Base-by-base conservation (phyloP, 2,888 invertebrate genomes). In the Lochmaea crataegi region DNA sequence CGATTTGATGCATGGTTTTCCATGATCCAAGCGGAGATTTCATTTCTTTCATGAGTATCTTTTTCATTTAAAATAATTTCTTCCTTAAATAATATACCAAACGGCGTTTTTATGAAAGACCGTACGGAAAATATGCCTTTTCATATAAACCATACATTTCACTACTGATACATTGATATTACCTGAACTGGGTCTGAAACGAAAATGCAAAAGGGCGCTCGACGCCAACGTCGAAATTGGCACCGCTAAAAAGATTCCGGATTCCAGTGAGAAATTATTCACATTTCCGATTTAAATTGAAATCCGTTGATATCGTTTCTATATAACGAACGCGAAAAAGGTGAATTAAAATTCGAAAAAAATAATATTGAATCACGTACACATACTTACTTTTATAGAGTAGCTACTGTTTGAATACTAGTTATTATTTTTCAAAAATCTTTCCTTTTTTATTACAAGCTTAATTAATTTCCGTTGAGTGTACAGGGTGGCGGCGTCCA, bases 51-150 rank as follows among this genome's bases (percentile, higher is more conserved):
- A n/a, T n/a, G n/a, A n/a, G n/a, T n/a, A n/a, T n/a, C n/a, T n/a
- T n/a, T n/a, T n/a, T n/a, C n/a, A n/a, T n/a, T n/a, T n/a, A n/a
- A n/a, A n/a, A n/a, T n/a, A n/a, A n/a, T n/a, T n/a, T n/a, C n/a
- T n/a, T 18, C 18, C 2, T 56, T 12, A 14, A 60, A 38, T 60
- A 63, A 11, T 63, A 18, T 63, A 63, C 61, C 61, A 63, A 63
- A 63, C 18, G 12, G 42, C 32, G 12, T 18, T 63, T 63, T 63
- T 57, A 22, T 32, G n/a, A 6, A 14, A 60, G 9, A 38, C 26
- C 38, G 14, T 75, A 79, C 78, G 75, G 80, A 81, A 82, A 82
- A 83, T 82, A 81, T 78, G 80, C 80, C 80, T 83, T 82, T 79
- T 79, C 78, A 76, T 74, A 78, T 76, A 77, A 75, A 75, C 75